Base-by-base conservation (phyloP, 2,888 invertebrate genomes). In the Diogma glabrata region DNA sequence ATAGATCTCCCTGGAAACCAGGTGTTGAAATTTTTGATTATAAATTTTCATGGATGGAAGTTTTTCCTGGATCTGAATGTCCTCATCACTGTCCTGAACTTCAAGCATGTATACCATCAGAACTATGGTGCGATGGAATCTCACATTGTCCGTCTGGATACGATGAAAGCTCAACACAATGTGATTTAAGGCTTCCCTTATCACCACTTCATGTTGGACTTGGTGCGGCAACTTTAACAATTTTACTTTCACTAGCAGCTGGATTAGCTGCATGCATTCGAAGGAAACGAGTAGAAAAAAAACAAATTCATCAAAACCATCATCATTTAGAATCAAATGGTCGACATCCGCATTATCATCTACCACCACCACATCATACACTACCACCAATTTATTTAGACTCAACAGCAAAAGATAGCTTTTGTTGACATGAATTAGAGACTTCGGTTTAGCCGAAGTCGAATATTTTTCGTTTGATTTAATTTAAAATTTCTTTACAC, bases 111-210 rank as follows among this genome's bases (percentile, higher is more conserved):
- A 87, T 87, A 60, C 84, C 82, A 55, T 75, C 83, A 2, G 77
- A 81, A 2, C 65, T 88, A 4, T 87, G 87, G 87, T 88, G 87
- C 66, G 87, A 88, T 63, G 86, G 87, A 1, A 75, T 81, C 38
- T 72, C 77, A 2, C 86, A 88, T 62, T 88, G 88, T 63, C 87
- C 87, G 12, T 84, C 86, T 4, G 87, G 87, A 2, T 85, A 79
- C 66, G 88, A 87, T 64, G 87, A 87, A 69, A 82, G 83, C 57
- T 84, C 85, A 60, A 75, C 78, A 2, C 85, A 85, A 61, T 86
- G 86, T 64, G 79, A 83, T 20, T 80, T 82, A 57, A 78, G 79
- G 52, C 77, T 81, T 60, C 79, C 80, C 14, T 71, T 84, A 47
- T 81, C 84, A 4, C 72, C 81, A 38, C 75, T 81, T 9, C 82